phyloP scores from a whole-genome alignment of 2,113 vertebrate species.

The Vulpes lagopus region DNA sequence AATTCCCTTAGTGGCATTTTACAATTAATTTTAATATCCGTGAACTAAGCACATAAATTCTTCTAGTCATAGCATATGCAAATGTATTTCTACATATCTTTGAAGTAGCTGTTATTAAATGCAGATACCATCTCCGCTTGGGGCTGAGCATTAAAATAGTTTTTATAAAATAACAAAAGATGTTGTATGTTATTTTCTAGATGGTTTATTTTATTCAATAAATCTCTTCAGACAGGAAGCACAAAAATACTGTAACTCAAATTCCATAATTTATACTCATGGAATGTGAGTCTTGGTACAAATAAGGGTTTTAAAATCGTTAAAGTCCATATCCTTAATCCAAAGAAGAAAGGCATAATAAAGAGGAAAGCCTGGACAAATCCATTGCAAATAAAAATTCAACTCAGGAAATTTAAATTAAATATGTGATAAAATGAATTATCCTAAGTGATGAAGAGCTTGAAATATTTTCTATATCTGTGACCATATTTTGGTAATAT shows the following conservation, averaged over 20 bases:
- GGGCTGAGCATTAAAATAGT: constrained; percentile 75
- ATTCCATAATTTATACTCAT: constrained; percentile 70
- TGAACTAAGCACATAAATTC: constrained; percentile 85
- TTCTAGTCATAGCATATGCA: constrained; percentile 84
- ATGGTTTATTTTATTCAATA: constrained; percentile 80
- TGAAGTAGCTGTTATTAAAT: constrained; percentile 87
- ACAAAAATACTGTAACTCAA: constrained; percentile 72
- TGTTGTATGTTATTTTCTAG: constrained; percentile 84
- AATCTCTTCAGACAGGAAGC: constrained; percentile 80
- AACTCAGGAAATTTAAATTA: constrained; percentile 57
- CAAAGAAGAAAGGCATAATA: constrained; percentile 63
- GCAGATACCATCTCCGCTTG: constrained; percentile 84
- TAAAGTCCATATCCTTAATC: constrained; percentile 18
- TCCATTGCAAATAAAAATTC: constrained; percentile 26
- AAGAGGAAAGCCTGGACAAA: background rate
- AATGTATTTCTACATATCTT: constrained; percentile 84
- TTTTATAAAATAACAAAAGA: constrained; percentile 82
- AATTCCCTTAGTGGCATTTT: constrained; percentile 82
- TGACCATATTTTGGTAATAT: constrained; percentile 2
- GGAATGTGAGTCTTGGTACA: constrained; percentile 60
- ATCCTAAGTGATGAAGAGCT: background rate
- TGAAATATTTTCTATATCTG: background rate
- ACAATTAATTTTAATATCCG: constrained; percentile 84
- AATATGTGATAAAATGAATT: constrained; percentile 16
- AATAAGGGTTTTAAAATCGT: constrained; percentile 64